A percentile compares a stretch with the other conserved stretches of the same genome.
phyloP scores from a whole-genome alignment of 2,888 invertebrate genomes.

The Hecatera dysodea region DNA sequence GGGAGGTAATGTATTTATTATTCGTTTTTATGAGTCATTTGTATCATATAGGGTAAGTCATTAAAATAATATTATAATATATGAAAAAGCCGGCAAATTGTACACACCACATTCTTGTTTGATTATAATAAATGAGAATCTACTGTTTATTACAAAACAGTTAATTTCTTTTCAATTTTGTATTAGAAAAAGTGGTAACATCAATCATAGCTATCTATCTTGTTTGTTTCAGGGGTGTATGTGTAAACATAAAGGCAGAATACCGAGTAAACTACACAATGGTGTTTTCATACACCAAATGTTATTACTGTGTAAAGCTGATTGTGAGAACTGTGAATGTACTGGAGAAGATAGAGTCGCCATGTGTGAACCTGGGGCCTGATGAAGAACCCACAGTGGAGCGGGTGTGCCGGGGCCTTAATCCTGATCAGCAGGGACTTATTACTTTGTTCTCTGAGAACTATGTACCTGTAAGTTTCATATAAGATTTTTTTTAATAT shows the following conservation, averaged over 20 bases:
- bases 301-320: slow-evolving; percentile 96
- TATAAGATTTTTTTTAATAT: slow-evolving; percentile 26
- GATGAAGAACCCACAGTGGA: slow-evolving; percentile 93
- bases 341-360: slow-evolving; percentile 96
- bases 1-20: slow-evolving; percentile 81
- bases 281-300: slow-evolving; percentile 93
- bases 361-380: slow-evolving; percentile 93
- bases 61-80: not conserved
- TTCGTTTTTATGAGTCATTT: slow-evolving; percentile 13
- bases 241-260: slow-evolving; percentile 94
- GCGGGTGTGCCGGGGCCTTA: slow-evolving; percentile 94
- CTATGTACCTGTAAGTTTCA: slow-evolving; percentile 93
- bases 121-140: not conserved
- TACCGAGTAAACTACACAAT: slow-evolving; percentile 96
- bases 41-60: fast-evolving
- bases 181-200: not conserved
- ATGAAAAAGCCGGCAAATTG: not conserved
- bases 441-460: slow-evolving; percentile 97
- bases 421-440: slow-evolving; percentile 95
- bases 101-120: not conserved
- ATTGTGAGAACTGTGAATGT: slow-evolving; percentile 97
- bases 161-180: not conserved
- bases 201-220: not conserved
- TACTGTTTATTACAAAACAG: not conserved
- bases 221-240: slow-evolving; percentile 91